Conservation (phyloP, 2,888 invertebrate species). For the Dynastes tityus region DNA sequence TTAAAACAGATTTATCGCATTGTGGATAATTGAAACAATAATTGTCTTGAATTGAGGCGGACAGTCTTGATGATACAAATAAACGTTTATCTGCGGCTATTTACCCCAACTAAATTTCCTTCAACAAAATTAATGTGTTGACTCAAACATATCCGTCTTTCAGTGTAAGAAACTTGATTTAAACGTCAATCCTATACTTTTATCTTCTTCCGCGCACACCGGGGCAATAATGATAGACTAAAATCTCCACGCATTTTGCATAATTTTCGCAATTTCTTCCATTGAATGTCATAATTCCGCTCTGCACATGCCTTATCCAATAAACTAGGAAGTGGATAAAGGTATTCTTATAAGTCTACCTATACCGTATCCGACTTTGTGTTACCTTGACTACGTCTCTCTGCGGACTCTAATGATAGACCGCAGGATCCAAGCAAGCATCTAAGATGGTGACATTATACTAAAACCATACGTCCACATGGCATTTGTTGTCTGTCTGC, state of each 20-base stretch:
- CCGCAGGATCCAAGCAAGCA: not conserved
- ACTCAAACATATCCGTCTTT: too few relatives aligned
- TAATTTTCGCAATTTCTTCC: not conserved
- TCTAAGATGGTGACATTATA: slow-evolving; percentile 29
- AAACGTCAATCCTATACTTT: too few relatives aligned
- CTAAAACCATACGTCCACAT: slow-evolving; percentile 2
- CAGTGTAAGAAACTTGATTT: too few relatives aligned
- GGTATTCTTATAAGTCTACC: not conserved
- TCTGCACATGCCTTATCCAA: not conserved
- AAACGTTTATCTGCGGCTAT: too few relatives aligned
- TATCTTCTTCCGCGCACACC: not conserved
- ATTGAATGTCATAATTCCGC: not conserved
- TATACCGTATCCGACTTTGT: not conserved
- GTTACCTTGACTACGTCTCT: not conserved
- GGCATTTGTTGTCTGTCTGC: not conserved
- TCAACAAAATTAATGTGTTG: too few relatives aligned
- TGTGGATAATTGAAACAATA: too few relatives aligned
- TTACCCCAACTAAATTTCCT: too few relatives aligned
- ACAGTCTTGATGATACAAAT: too few relatives aligned
- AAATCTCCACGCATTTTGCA: not conserved
- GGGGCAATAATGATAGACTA: not conserved
- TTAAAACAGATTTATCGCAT: too few relatives aligned
- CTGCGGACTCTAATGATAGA: slow-evolving; percentile 13
- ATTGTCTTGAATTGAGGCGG: too few relatives aligned
- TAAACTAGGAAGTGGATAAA: not conserved